These are phyloP conservation scores for Perca schrenkii DNA, from an alignment of 2,113 vertebrate species.

Conservation along the genomic window DNA sequence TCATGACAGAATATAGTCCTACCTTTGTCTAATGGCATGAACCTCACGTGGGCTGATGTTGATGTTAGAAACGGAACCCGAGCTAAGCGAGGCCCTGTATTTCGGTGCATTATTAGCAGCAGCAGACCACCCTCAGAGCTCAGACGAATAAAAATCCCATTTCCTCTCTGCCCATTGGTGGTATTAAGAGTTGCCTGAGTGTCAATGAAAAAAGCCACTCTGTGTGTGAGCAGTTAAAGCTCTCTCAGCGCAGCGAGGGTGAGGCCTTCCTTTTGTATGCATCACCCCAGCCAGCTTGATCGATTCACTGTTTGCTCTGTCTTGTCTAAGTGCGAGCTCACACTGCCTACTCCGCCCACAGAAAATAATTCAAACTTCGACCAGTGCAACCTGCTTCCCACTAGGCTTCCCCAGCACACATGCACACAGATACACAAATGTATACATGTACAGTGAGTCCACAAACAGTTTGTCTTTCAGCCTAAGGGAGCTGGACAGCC, in stretches of 20 bases:
- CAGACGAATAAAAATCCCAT: constrained; percentile 75
- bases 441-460: constrained; percentile 57
- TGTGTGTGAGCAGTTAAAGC: constrained; percentile 77
- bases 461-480: constrained; percentile 41
- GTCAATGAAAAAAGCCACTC: constrained; percentile 74
- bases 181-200: constrained; percentile 61
- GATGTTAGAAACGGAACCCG: constrained; percentile 19
- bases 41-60: constrained; percentile 22
- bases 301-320: constrained; percentile 80
- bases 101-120: constrained; percentile 57
- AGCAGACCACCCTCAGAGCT: constrained; percentile 50
- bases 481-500: constrained; percentile 60
- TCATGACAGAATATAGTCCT: constrained; percentile 17
- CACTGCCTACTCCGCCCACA: constrained; percentile 54
- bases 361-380: constrained; percentile 75
- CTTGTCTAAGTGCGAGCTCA: constrained; percentile 74
- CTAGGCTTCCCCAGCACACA: neutral
- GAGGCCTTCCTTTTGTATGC: constrained; percentile 75
- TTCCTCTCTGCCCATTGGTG: constrained; percentile 64
- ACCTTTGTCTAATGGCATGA: constrained; percentile 27
- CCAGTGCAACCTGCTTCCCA: constrained; percentile 37
- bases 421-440: constrained; percentile 26
- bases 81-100: constrained; percentile 14
- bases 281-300: constrained; percentile 75
- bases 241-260: constrained; percentile 61